Evolutionary conservation across 2,113 vertebrate species (phyloP), one percentile per base, ranked within the genome.

Genomic region (Copsychus sechellarum): DNA sequence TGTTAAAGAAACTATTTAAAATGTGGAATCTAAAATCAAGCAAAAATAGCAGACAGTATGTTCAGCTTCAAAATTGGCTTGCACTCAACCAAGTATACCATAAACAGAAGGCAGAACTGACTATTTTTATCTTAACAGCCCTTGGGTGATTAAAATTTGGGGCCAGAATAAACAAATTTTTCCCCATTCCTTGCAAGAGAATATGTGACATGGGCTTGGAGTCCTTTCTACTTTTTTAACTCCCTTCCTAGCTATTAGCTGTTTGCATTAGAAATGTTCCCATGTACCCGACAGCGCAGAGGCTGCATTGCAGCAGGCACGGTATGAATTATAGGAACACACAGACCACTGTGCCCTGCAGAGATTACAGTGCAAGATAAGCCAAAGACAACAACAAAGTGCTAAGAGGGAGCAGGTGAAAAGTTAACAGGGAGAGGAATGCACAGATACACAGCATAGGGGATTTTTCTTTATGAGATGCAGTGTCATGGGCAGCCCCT

Each of bases 11-110:
- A 98, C 97, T 98, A 98, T 97, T 98, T 97, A 94, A 98, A 98
- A 98, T 97, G 97, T 97, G 94, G 97, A 98, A 98, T 98, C 97
- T 98, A 98, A 98, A 98, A 98, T 98, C 97, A 98, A 97, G 98
- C 97, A 97, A 98, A 97, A 98, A 98, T 98, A 97, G 97, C 97
- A 98, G 97, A 97, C 97, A 98, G 97, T 98, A 98, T 98, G 97
- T 98, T 98, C 97, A 98, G 96, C 97, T 98, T 98, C 97, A 96
- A 98, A 97, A 97, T 98, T 97, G 97, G 96, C 97, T 98, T 88
- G 93, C 96, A 96, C 93, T 96, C 97, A 98, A 97, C 98, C 97
- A 98, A 98, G 97, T 98, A 98, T 98, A 98, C 97, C 97, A 97
- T 97, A 97, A 98, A 98, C 97, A 97, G 97, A 97, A 98, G 97